phyloP scores from a whole-genome alignment of 2,797 vertebrate species.

The Megaceryle alcyon region DNA sequence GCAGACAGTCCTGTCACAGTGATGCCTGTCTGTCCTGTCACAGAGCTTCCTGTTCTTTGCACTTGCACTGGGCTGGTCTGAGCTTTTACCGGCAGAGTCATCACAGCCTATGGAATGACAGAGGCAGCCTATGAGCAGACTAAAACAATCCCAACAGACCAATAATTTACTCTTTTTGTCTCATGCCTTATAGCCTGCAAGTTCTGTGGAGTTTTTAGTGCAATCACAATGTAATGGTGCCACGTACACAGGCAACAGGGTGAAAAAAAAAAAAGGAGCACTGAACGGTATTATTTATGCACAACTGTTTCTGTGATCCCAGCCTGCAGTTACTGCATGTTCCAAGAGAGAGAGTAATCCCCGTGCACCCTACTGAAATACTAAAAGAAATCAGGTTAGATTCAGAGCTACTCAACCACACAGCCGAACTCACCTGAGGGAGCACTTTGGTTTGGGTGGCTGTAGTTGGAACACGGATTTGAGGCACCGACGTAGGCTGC shows the following conservation, averaged over 20 bases:
- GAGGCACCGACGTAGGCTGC: conserved; percentile 84
- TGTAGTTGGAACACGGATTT: conserved; percentile 90
- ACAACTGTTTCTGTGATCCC: background rate
- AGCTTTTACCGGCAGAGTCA: conserved; percentile 90
- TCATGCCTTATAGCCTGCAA: background rate
- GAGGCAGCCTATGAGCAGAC: background rate
- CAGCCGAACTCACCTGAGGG: conserved; percentile 85
- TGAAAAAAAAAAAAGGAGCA: background rate
- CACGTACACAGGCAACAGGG: background rate
- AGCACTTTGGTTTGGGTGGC: conserved; percentile 86
- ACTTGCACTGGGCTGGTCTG: conserved; percentile 82
- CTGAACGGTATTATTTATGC: background rate
- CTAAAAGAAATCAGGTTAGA: accelerated
- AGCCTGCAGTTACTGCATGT: background rate
- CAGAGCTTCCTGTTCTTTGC: conserved; percentile 73
- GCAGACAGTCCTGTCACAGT: conserved; percentile 83
- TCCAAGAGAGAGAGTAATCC: background rate
- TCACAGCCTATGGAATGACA: conserved; percentile 81
- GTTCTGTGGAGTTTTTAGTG: background rate
- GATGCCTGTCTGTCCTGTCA: conserved; percentile 78
- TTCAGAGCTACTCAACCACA: background rate
- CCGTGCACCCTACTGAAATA: background rate
- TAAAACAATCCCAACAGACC: background rate
- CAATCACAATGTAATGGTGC: background rate
- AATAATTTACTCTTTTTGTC: background rate